Evolutionary conservation across 2,113 vertebrate species (phyloP), one percentile per base, ranked within the genome.

Genomic region (Burhinus bistriatus): DNA sequence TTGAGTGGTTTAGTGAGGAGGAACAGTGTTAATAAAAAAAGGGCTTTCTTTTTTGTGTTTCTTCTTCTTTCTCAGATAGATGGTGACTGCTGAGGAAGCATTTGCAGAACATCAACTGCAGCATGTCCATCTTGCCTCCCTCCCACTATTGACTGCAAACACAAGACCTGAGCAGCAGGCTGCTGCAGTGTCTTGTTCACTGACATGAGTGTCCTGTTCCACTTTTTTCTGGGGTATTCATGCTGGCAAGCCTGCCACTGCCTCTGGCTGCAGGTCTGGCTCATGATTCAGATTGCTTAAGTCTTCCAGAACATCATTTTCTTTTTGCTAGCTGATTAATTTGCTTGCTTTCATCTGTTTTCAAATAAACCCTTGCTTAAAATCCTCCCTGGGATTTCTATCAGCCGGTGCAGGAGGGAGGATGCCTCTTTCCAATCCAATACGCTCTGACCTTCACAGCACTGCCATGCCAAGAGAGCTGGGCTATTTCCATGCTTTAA

Each of bases 261-360:
- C 72, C 73, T 76, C 34, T 54, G 18, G 42, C 51, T 92, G 72
- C 52, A 54, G 27, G 70, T 91, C 88, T 94, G 88, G 54, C 54
- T 87, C 66, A 38, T 18, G 51, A 73, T 73, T 96, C 86, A 86
- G 79, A 87, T 30, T 2, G 9, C 51, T 87, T 71, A 84, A 49
- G 71, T 57, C 91, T 88, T 82, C 57, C 20, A 95, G 71, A 89
- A 90, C 44, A 59, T 72, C 1, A 15, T 76, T 97, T 95, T 68
- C 89, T 57, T 94, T 82, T 72, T 77, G 29, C 71, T 83, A 83
- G 83, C 62, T 93, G 86, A 97, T 95, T 95, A 84, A 96, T 95
- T 92, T 93, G 11, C 81, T 96, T 77, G 55, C 88, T 96, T 96
- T 95, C 93, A 95, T 95, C 87, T 90, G 38, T 89, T 96, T 95